Evolutionary conservation across 2,797 vertebrate species (phyloP).

Genomic region (Anniella stebbinsi): DNA sequence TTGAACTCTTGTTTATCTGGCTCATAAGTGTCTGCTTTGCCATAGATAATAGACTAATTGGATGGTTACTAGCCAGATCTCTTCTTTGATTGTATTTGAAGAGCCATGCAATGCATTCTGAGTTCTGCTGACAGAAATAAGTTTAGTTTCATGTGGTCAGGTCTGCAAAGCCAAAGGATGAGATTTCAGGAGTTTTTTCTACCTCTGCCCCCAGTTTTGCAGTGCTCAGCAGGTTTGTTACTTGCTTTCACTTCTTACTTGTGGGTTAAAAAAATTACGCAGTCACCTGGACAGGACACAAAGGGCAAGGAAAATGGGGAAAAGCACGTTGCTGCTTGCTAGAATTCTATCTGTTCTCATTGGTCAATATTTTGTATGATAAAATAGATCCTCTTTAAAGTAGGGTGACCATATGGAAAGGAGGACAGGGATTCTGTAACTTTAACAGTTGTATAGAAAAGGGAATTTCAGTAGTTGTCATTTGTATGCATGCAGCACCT

Average conservation of each 20-base stretch:
- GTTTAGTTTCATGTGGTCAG: background rate
- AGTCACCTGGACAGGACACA: background rate
- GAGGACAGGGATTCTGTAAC: too few species aligned
- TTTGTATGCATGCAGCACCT: too few species aligned
- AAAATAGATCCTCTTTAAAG: too few species aligned
- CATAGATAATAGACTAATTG: background rate
- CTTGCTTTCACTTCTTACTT: background rate
- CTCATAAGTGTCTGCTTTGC: background rate
- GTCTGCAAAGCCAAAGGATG: background rate
- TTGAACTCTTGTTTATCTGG: background rate
- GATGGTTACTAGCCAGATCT: background rate
- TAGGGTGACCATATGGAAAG: too few species aligned
- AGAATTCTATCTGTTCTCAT: too few species aligned
- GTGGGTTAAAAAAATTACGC: too few species aligned
- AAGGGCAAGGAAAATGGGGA: background rate
- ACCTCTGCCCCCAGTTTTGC: background rate
- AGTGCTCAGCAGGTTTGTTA: background rate
- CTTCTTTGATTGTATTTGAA: background rate
- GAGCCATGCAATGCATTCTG: background rate
- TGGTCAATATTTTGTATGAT: too few species aligned
- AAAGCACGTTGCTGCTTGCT: too few species aligned
- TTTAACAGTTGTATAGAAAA: too few species aligned
- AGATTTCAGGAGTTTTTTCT: background rate
- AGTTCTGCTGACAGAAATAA: background rate
- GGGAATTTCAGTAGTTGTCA: too few species aligned